Evolutionary conservation across 1,140 invertebrate genomes (phyloP).

Genomic region (Aphelinus certus): DNA sequence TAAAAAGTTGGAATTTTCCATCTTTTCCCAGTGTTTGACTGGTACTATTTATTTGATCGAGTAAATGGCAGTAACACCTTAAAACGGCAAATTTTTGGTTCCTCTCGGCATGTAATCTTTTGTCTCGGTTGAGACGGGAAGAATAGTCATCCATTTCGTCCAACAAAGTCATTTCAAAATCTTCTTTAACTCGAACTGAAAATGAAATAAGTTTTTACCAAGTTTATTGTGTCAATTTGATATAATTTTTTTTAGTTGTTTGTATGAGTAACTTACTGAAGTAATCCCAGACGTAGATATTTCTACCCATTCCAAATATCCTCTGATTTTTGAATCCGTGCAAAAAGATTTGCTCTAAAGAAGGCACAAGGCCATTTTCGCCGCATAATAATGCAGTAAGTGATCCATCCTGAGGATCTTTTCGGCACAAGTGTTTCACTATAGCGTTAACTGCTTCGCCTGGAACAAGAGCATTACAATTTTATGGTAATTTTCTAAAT

Average conservation of each 20-base stretch:
- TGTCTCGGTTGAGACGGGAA: conserved; percentile 56
- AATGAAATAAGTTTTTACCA: conserved; percentile 43
- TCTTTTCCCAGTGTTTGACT: conserved; percentile 94
- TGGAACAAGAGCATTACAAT: conserved; percentile 47
- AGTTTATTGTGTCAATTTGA: too few relatives aligned
- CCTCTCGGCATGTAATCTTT: conserved; percentile 55
- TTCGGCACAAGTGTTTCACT: conserved; percentile 93
- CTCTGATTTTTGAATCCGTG: conserved; percentile 92
- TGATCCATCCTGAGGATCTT: conserved; percentile 83
- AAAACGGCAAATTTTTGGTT: conserved; percentile 75
- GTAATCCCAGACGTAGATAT: conserved; percentile 98
- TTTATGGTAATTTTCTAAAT: neutral
- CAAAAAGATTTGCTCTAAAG: conserved; percentile 93
- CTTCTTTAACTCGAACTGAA: conserved; percentile 85
- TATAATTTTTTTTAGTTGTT: too few relatives aligned
- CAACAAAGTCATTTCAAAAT: conserved; percentile 80
- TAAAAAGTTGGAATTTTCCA: conserved; percentile 97
- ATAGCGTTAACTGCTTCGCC: conserved; percentile 96
- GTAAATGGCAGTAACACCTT: conserved; percentile 80
- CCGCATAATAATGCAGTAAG: conserved; percentile 93
- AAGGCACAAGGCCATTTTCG: conserved; percentile 91
- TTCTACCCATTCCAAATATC: conserved; percentile 82
- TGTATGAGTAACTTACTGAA: conserved; percentile 74
- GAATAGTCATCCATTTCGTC: conserved; percentile 68
- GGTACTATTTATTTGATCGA: conserved; percentile 85